Percentiles rank a stretch among this genome's conserved stretches.
These are phyloP conservation scores for Nycticebus coucang DNA, from an alignment of 2,113 vertebrate genomes.

Conservation along the genomic window DNA sequence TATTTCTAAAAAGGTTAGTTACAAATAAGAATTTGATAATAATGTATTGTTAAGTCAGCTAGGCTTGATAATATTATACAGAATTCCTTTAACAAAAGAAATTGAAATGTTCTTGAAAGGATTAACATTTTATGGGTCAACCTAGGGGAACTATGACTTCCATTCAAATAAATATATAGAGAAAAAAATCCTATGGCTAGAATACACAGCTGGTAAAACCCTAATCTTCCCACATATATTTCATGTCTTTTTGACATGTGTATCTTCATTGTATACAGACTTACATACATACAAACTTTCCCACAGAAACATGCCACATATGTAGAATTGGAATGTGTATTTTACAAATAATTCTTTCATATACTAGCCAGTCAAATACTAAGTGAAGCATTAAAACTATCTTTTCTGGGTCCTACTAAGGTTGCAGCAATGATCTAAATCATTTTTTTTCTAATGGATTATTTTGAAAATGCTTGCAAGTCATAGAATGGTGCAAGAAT, in stretches of 20 bases:
- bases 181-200: not conserved
- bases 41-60: not conserved
- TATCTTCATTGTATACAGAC: constrained; percentile 74
- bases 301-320: constrained; percentile 62
- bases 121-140: constrained; percentile 54
- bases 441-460: not conserved
- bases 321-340: not conserved
- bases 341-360: constrained; percentile 51
- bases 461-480: constrained; percentile 24
- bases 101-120: constrained; percentile 48
- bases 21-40: constrained; percentile 39
- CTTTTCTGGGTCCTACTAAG: not conserved
- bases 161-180: constrained; percentile 66
- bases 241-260: constrained; percentile 74
- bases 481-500: not conserved
- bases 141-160: constrained; percentile 8
- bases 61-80: constrained; percentile 49
- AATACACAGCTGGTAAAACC: constrained; percentile 67
- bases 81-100: constrained; percentile 56
- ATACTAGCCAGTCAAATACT: constrained; percentile 1
- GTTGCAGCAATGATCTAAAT: not conserved
- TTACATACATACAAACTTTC: constrained; percentile 68
- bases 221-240: constrained; percentile 67
- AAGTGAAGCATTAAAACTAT: not conserved
- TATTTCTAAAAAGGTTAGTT: constrained; percentile 37